Evolutionary conservation across 2,113 vertebrate genomes (phyloP).

Genomic region (Eidolon helvum): DNA sequence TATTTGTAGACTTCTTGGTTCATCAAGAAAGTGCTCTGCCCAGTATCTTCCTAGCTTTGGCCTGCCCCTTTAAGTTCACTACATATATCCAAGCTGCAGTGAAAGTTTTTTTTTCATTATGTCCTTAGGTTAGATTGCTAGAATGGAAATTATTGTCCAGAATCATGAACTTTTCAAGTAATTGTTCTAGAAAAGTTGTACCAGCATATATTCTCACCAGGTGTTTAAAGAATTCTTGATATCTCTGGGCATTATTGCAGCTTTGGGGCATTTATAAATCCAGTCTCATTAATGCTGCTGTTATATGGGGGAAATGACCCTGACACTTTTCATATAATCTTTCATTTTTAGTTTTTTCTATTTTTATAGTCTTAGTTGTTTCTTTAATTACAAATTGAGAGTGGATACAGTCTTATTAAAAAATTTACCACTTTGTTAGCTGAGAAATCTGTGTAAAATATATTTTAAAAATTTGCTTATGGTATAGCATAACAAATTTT

Average conservation of each 20-base stretch:
- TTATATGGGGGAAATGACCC: background rate
- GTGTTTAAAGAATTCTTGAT: slow-evolving; percentile 17
- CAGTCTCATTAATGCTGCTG: background rate
- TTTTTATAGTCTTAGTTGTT: background rate
- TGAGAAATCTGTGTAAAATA: background rate
- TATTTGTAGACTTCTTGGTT: background rate
- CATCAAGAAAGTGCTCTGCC: background rate
- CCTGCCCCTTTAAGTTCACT: background rate
- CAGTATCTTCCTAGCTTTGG: background rate
- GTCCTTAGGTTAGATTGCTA: background rate
- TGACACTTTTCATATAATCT: background rate
- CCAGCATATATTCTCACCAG: background rate
- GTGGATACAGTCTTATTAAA: background rate
- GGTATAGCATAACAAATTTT: background rate
- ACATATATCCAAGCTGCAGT: background rate
- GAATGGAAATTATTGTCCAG: background rate
- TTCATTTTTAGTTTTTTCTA: slow-evolving; percentile 4
- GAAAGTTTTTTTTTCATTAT: background rate
- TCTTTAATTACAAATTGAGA: slow-evolving; percentile 30
- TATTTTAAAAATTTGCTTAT: background rate
- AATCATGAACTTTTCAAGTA: slow-evolving; percentile 15
- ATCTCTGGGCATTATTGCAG: background rate
- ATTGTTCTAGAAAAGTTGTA: slow-evolving; percentile 15
- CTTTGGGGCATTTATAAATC: background rate
- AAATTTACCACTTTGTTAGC: background rate